phyloP scores from a whole-genome alignment of 2,888 invertebrate genomes.

The Lysandra coridon region DNA sequence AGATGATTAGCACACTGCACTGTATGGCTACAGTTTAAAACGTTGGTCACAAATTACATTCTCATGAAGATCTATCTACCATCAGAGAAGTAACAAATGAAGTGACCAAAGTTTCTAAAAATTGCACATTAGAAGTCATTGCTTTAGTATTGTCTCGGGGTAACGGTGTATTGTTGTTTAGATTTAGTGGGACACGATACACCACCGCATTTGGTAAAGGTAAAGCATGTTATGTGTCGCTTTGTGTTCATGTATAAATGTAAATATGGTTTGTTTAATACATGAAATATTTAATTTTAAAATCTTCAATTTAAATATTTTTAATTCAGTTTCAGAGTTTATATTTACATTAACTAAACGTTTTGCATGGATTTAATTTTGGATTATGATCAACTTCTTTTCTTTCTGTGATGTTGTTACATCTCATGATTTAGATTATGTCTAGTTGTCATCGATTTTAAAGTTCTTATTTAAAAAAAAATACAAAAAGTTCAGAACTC shows the following conservation, averaged over 20 bases:
- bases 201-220: slow-evolving; percentile 73
- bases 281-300: slow-evolving; percentile 22
- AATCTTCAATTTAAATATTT: neutral
- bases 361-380: slow-evolving; percentile 51
- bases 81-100: neutral
- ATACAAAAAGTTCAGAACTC: neutral
- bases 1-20: slow-evolving; percentile 13
- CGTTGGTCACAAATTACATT: slow-evolving; percentile 36
- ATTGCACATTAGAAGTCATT: slow-evolving; percentile 50
- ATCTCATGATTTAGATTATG: neutral
- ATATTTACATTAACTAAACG: slow-evolving; percentile 17
- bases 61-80: neutral
- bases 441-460: neutral
- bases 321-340: neutral
- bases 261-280: slow-evolving; percentile 37
- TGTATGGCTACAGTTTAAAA: slow-evolving; percentile 31
- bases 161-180: slow-evolving; percentile 55
- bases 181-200: slow-evolving; percentile 62
- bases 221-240: slow-evolving; percentile 72
- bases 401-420: slow-evolving; percentile 43
- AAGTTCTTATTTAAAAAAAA: too few species aligned
- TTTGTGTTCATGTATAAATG: slow-evolving; percentile 52
- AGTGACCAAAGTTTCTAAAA: slow-evolving; percentile 53
- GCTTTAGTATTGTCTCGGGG: slow-evolving; percentile 45
- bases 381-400: slow-evolving; percentile 59